phyloP scores from a whole-genome alignment of 2,797 vertebrate species.

The Smutsia temminckii region DNA sequence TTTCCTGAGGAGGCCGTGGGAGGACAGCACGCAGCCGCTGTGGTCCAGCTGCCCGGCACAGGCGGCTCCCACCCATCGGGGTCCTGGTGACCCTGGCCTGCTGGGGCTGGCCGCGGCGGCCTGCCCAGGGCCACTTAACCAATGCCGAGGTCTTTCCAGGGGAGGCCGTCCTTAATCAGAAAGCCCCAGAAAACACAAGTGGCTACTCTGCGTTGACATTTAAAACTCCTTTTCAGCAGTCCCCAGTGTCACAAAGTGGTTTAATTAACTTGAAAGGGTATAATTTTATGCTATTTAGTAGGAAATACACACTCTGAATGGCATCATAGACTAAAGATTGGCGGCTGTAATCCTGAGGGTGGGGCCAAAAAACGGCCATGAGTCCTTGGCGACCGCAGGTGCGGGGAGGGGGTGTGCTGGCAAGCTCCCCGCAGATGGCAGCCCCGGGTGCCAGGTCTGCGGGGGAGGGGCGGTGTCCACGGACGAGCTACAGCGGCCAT shows the following conservation, averaged over 20 bases:
- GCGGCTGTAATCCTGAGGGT: not conserved
- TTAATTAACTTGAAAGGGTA: slow-evolving; percentile 80
- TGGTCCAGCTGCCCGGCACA: not conserved
- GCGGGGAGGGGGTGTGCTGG: not conserved
- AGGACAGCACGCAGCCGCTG: fast-evolving
- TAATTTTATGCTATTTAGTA: slow-evolving; percentile 78
- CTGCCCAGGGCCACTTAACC: not conserved
- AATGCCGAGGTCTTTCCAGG: not conserved
- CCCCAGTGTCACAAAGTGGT: slow-evolving; percentile 56
- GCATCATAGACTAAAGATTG: fast-evolving
- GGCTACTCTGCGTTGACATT: slow-evolving; percentile 68
- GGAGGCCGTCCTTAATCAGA: slow-evolving; percentile 57
- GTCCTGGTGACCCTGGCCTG: not conserved
- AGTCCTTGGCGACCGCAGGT: not conserved
- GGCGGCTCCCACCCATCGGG: not conserved
- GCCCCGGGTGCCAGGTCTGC: fast-evolving
- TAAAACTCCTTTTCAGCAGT: slow-evolving; percentile 66
- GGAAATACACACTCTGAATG: slow-evolving; percentile 75
- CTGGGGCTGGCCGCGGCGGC: fast-evolving
- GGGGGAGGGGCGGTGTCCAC: fast-evolving
- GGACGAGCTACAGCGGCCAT: not conserved
- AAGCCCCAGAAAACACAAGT: slow-evolving; percentile 53
- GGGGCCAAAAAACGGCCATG: not conserved
- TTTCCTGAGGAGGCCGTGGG: fast-evolving
- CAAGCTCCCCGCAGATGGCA: not conserved